Evolutionary conservation across 2,113 vertebrate species (phyloP), one percentile per base, ranked within the genome.

Genomic region (Stegostoma tigrinum): DNA sequence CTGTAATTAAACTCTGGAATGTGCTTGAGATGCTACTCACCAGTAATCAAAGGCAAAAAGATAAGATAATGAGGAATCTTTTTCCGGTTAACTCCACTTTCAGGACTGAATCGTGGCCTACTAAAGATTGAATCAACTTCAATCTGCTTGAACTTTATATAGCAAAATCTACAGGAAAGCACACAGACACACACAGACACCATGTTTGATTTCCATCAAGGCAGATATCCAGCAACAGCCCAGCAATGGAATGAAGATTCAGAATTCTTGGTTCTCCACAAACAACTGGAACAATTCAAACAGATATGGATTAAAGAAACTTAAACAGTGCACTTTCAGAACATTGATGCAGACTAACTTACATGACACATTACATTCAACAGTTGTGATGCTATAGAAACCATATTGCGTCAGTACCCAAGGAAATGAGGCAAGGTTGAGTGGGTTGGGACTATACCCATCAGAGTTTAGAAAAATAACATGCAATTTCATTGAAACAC

Each of bases 41-140:
- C 89, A 66, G 89, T 66, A 66, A 93, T 93, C 89, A 93, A 93
- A 66, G 34, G 17, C 61, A 93, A 38, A 19, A 61, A 93, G 61
- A 66, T 93, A n/a, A 66, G 61, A 38, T 66, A 23, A n/a, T n/a
- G 34, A 93, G 89, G 61, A 66, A 93, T 67, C 38, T 61, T 66
- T 66, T 66, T 24, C 34, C 61, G 38, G 66, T 66, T 66, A 93
- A 66, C 89, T 64, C 61, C 61, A 66, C 55, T 38, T 66, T 23
- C 64, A 21, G 89, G 61, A 19, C 34, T 64, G 17, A 66, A 64
- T 90, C 10, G 7, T 17, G 7, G 52, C 87, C 55, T 90, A 64
- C 85, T 24, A 89, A 85, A 89, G 87, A 34, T 34, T 61, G 87
- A 45, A n/a, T 66, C 61, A 93, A 67, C 61, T 64, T 64, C 87